These are phyloP conservation scores for Hetaerina titia DNA, from an alignment of 2,888 invertebrate species.

Conservation along the genomic window DNA sequence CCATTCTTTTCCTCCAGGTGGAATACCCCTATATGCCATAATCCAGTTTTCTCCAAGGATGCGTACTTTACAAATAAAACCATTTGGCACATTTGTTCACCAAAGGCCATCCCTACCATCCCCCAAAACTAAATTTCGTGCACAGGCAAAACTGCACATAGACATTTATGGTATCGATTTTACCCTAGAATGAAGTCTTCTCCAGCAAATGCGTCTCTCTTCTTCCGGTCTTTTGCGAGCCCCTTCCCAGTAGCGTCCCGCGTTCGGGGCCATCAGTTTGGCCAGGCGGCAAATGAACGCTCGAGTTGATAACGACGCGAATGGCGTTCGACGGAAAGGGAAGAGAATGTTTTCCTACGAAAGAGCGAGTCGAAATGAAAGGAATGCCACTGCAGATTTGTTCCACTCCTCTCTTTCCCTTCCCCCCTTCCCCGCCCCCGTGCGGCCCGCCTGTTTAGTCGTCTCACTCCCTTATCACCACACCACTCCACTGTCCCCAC, in stretches of 20 bases:
- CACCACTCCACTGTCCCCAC: neutral
- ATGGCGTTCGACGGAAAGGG: neutral
- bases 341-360: slow-evolving; percentile 29
- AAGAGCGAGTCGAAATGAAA: neutral
- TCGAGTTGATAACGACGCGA: neutral
- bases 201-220: neutral
- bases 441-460: neutral
- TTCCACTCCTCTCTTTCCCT: neutral
- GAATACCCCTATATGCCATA: too few relatives aligned
- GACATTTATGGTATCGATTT: neutral
- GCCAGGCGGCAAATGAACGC: neutral
- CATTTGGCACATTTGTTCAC: too few relatives aligned
- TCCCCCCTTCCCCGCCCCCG: neutral
- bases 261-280: neutral
- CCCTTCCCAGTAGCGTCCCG: too few relatives aligned
- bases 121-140: neutral
- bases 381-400: neutral
- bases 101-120: too few relatives aligned
- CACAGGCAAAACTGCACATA: neutral
- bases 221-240: neutral
- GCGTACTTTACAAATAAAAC: too few relatives aligned
- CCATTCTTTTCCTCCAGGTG: too few relatives aligned
- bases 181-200: neutral
- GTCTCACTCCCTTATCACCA: neutral
- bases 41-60: too few relatives aligned